Base-by-base conservation (phyloP, 2,888 invertebrate species). In the Hypomecis punctinalis region DNA sequence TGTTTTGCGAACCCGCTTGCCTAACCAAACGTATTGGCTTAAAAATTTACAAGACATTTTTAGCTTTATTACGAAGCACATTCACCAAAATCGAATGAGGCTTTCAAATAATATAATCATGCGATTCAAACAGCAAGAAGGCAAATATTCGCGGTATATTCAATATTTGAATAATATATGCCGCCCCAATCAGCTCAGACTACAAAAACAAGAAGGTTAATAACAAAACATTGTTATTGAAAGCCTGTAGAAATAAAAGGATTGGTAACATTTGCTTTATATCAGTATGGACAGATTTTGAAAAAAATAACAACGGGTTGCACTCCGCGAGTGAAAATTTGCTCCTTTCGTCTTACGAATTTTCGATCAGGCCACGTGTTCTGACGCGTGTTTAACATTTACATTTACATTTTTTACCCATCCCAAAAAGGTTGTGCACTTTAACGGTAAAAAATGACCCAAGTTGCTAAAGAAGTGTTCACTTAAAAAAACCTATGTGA, bases 131-230 rank as follows among this genome's bases (percentile, higher is more conserved):
- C 0, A 40, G 33, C 33, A n/a, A 33, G 47, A 57, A 47, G n/a
- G 48, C 33, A 48, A 47, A 57, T 57, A 57, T 40, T 33, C 40
- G 33, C 40, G n/a, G 39, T 33, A 47, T 2, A 23, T 13, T 36
- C 36, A 11, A 54, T 35, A 11, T 10, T 54, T 54, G 39, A 57
- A 57, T 47, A 47, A 48, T 33, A 54, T 54, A 54, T 54, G 48
- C 39, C 40, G 37, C 39, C 40, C 11, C 40, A 43, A 13, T 54
- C 42, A 42, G 53, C 13, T 49, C 61, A 48, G 54, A 55, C 54
- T 43, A 60, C 46, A 23, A 61, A 52, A 53, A 60, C 60, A 60
- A 47, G 35, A 40, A 54, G 48, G 48, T 61, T 55, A 43, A 48
- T 54, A 54, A 40, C 43, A 47, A 43, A 61, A 61, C 42, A 37